Evolutionary conservation across 53 echinoderm and acorn worm genomes (phyloP).

Genomic region (Hippasteria phrygiana): DNA sequence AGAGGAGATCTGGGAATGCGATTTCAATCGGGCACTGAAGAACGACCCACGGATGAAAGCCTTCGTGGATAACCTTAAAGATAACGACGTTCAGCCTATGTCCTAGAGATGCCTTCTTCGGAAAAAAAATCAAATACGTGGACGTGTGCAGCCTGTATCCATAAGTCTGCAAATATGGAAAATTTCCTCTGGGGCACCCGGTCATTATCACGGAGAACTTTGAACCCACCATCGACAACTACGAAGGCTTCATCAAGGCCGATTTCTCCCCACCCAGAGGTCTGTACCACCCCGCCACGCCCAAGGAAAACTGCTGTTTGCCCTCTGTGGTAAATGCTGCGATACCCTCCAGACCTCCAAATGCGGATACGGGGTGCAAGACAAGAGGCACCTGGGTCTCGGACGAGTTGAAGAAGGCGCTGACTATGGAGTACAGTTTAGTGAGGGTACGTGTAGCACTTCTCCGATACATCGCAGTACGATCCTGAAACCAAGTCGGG

Average conservation of each 20-base stretch:
- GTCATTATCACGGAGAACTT: background rate
- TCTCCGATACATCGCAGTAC: too few species aligned
- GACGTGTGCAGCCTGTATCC: too few species aligned
- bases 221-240: background rate
- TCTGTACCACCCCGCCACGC: background rate
- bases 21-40: too few species aligned
- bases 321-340: background rate
- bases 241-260: too few species aligned
- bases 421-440: too few species aligned
- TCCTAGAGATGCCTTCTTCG: conserved; percentile 50
- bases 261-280: background rate
- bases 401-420: too few species aligned
- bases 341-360: background rate
- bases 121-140: background rate
- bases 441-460: too few species aligned
- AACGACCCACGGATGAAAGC: background rate
- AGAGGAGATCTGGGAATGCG: too few species aligned
- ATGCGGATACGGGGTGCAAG: too few species aligned
- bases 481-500: background rate
- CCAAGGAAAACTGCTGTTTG: background rate
- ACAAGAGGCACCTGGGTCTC: background rate
- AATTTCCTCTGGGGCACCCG: background rate
- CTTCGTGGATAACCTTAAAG: background rate
- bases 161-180: background rate
- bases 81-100: background rate